Base-by-base conservation (phyloP, 2,888 invertebrate species). In the Ochropleura plecta region DNA sequence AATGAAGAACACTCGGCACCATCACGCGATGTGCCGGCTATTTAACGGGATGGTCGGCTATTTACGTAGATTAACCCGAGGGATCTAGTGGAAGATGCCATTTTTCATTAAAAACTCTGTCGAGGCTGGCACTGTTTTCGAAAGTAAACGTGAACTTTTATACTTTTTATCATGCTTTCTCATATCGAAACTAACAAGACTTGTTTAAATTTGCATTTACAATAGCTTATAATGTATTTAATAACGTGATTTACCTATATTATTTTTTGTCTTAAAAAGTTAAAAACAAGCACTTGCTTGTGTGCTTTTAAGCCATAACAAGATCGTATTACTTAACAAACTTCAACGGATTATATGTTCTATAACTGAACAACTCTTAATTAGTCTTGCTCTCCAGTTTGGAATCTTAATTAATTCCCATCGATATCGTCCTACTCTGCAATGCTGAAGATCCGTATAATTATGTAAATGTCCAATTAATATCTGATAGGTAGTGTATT, bases 1-100 rank as follows among this genome's bases (percentile, higher is more conserved):
- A 93, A 93, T 93, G 92, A 93, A 93, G 92, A 92, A 90, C 91
- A 91, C 91, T 93, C 90, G 82, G 86, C 86, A 84, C 87, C 90
- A 90, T 89, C 91, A 88, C 89, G 86, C 91, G 88, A 91, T 90
- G 89, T 83, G 88, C 88, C 84, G 84, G 90, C 89, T 92, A 90
- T 91, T 92, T 90, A 91, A 90, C 91, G 88, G 87, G 89, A 92
- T 89, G 89, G 90, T 78, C 81, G 87, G 91, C 91, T 91, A 91
- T 92, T 92, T 91, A 90, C 90, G 87, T 84, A 89, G 89, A 91
- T 90, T 89, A 89, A 88, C 91, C 91, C 91, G 79, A 82, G 91
- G 91, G 91, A 91, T 89, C 86, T 87, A 84, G 80, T 84, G 79
- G 88, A 88, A 91, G 88, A 86, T 85, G 88, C 87, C 89, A 90